Conservation (phyloP, 2,113 vertebrate species). For the Thamnaconus septentrionalis region DNA sequence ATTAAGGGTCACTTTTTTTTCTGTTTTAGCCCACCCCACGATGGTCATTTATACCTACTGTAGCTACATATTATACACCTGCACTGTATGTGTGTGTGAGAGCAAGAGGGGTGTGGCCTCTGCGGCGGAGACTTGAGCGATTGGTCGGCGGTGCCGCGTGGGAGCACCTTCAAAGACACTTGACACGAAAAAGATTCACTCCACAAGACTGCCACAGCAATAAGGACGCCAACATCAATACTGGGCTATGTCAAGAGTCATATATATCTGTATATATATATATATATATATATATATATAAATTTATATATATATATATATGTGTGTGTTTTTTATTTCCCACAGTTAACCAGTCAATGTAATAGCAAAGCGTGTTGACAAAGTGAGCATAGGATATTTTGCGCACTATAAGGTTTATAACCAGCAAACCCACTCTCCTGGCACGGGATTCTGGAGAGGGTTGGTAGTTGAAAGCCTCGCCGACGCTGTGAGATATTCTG, state of each 20-base stretch:
- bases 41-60: slow-evolving; percentile 75
- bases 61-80: slow-evolving; percentile 74
- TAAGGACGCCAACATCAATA: slow-evolving; percentile 72
- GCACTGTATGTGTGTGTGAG: slow-evolving; percentile 38
- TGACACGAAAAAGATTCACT: slow-evolving; percentile 72
- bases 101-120: slow-evolving; percentile 39
- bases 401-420: too few species aligned
- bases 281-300: too few species aligned
- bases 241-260: slow-evolving; percentile 69
- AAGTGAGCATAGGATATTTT: slow-evolving; percentile 27
- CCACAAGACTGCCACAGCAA: slow-evolving; percentile 75
- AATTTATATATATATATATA: too few species aligned
- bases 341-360: slow-evolving; percentile 71
- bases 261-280: slow-evolving; percentile 30
- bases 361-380: slow-evolving; percentile 59
- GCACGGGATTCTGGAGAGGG: slow-evolving; percentile 33
- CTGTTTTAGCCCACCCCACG: slow-evolving; percentile 37
- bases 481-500: slow-evolving; percentile 33
- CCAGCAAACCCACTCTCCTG: neutral
- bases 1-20: slow-evolving; percentile 76
- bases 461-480: slow-evolving; percentile 18
- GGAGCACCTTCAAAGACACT: slow-evolving; percentile 71
- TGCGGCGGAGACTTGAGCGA: slow-evolving; percentile 54
- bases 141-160: slow-evolving; percentile 61
- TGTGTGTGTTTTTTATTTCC: slow-evolving; percentile 23